These are phyloP conservation scores for Litocranius walleri DNA, from an alignment of 2,113 vertebrate species.

Conservation along the genomic window DNA sequence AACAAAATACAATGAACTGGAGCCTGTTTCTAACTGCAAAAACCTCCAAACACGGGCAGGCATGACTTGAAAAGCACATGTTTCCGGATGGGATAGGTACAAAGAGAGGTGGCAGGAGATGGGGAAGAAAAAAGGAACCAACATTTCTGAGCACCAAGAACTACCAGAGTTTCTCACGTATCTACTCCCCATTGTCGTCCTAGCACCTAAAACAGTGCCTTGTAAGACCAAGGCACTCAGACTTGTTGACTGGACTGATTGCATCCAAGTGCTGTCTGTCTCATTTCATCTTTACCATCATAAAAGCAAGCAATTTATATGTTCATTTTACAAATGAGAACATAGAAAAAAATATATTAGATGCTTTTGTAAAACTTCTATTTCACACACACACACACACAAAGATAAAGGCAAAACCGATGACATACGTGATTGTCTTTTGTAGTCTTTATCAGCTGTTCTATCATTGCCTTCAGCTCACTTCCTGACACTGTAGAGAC, in stretches of 20 bases:
- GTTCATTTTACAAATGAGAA: constrained; percentile 8
- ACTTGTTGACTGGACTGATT: not conserved
- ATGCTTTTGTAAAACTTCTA: not conserved
- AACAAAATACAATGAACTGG: not conserved
- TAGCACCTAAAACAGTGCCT: not conserved
- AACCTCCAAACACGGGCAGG: not conserved
- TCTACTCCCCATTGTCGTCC: not conserved
- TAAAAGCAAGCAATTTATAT: not conserved
- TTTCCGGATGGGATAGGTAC: not conserved
- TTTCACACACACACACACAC: not conserved
- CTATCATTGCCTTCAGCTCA: constrained; percentile 88
- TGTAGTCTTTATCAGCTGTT: constrained; percentile 93
- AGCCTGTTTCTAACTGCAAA: constrained; percentile 5
- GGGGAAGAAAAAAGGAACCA: not conserved
- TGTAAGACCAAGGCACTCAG: not conserved
- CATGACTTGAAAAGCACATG: not conserved
- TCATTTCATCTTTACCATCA: not conserved
- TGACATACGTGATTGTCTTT: constrained; percentile 92
- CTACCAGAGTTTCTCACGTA: not conserved
- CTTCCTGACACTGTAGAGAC: constrained; percentile 92
- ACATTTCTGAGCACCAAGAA: not conserved
- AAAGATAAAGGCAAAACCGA: not conserved
- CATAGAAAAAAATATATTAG: not conserved
- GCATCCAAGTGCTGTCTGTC: not conserved
- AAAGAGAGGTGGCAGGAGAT: not conserved